phyloP scores from a whole-genome alignment of 2,113 vertebrate genomes.

The Megalops atlanticus region DNA sequence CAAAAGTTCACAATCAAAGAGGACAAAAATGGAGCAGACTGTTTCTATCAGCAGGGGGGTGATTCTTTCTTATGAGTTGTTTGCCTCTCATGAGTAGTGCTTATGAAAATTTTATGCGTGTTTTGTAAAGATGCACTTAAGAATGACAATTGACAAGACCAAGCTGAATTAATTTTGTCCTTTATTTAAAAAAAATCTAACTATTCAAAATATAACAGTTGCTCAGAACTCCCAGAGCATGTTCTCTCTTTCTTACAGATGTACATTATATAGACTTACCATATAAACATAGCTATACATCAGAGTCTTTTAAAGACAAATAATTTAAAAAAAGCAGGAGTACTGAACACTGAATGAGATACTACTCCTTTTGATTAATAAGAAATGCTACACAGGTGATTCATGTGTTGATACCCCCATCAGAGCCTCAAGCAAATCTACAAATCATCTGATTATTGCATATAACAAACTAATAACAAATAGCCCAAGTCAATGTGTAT shows the following conservation, averaged over 20 bases:
- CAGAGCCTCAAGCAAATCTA: not conserved
- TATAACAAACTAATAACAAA: not conserved
- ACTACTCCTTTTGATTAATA: conserved; percentile 33
- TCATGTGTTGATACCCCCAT: conserved; percentile 7
- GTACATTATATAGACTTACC: conserved; percentile 75
- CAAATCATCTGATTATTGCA: not conserved
- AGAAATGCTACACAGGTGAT: conserved; percentile 27
- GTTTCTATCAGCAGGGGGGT: not conserved
- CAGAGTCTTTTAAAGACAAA: conserved; percentile 82
- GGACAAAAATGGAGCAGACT: not conserved
- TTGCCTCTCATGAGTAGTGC: not conserved
- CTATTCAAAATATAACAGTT: conserved; percentile 20
- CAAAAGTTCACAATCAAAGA: not conserved
- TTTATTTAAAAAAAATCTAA: conserved; percentile 32
- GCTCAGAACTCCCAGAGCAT: conserved; percentile 26
- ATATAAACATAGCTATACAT: conserved; percentile 68
- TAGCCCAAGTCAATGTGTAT: not conserved
- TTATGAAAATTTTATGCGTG: not conserved
- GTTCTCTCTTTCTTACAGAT: conserved; percentile 73
- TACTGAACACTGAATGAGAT: conserved; percentile 28
- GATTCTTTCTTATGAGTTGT: too few species aligned
- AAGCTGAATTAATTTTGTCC: conserved; percentile 6
- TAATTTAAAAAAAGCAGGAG: conserved; percentile 74
- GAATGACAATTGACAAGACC: not conserved
- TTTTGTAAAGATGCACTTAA: not conserved